phyloP scores from a whole-genome alignment of 2,797 vertebrate genomes.

The Botia kubotai region DNA sequence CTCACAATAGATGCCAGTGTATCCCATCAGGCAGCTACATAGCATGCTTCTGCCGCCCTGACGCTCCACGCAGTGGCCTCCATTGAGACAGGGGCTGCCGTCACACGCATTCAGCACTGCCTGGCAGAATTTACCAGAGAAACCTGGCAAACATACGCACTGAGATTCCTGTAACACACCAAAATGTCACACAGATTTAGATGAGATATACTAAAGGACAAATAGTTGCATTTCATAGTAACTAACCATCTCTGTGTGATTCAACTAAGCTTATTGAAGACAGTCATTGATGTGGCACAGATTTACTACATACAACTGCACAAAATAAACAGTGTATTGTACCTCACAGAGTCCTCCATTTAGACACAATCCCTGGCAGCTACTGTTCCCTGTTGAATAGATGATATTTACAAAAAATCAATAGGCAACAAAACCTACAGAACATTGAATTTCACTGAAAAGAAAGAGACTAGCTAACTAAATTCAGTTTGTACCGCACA shows the following conservation, averaged over 20 bases:
- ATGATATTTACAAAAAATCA: slow-evolving; percentile 53
- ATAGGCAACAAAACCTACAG: slow-evolving; percentile 28
- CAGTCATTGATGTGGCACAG: background rate
- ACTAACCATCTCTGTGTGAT: background rate
- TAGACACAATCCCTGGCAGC: slow-evolving; percentile 78
- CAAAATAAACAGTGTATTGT: slow-evolving; percentile 39
- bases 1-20: slow-evolving; percentile 80
- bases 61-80: slow-evolving; percentile 75
- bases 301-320: background rate
- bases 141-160: slow-evolving; percentile 75
- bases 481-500: background rate
- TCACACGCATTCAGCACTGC: slow-evolving; percentile 67
- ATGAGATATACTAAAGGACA: slow-evolving; percentile 14
- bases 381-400: slow-evolving; percentile 76
- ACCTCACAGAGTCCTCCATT: slow-evolving; percentile 81
- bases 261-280: background rate
- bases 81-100: slow-evolving; percentile 77
- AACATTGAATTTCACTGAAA: background rate
- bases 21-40: slow-evolving; percentile 77
- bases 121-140: slow-evolving; percentile 78
- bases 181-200: slow-evolving; percentile 9
- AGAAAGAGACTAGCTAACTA: slow-evolving; percentile 52
- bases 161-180: slow-evolving; percentile 67
- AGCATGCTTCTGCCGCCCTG: slow-evolving; percentile 52
- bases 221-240: background rate